Percentiles rank a stretch among this genome's conserved stretches.
These are phyloP conservation scores for Pammene fasciana DNA, from an alignment of 2,888 invertebrate genomes.

Conservation along the genomic window DNA sequence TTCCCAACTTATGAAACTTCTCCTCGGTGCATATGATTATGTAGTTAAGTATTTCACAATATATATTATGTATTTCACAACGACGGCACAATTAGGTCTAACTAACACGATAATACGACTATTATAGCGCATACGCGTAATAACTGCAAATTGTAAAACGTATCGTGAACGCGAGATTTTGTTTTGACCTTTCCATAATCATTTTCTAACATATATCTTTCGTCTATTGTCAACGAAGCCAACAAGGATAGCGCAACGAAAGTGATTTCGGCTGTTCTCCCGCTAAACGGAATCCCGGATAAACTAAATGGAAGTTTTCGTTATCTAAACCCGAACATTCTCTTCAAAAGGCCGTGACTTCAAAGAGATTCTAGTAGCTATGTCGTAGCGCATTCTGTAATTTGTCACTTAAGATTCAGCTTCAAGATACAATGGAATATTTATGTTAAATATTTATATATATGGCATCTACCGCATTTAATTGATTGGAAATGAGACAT, in stretches of 20 bases:
- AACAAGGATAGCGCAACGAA: slow-evolving; percentile 24
- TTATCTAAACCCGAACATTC: slow-evolving; percentile 33
- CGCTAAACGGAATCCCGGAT: slow-evolving; percentile 32
- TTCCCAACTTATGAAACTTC: too few relatives aligned
- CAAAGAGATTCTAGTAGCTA: slow-evolving; percentile 35
- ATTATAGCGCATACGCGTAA: too few relatives aligned
- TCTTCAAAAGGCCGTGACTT: slow-evolving; percentile 14
- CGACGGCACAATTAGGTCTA: too few relatives aligned
- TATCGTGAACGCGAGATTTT: background rate
- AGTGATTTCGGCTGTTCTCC: slow-evolving; percentile 37
- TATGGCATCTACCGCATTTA: background rate
- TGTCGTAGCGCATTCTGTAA: slow-evolving; percentile 19
- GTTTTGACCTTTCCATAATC: background rate
- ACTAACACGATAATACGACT: too few relatives aligned
- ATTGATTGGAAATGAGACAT: too few relatives aligned
- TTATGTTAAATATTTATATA: background rate
- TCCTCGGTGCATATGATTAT: too few relatives aligned
- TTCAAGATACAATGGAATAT: background rate
- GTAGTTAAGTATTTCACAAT: too few relatives aligned
- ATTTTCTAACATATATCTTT: slow-evolving; percentile 24
- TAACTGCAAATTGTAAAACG: background rate
- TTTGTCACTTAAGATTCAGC: slow-evolving; percentile 20
- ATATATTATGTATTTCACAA: too few relatives aligned
- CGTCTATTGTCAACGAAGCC: slow-evolving; percentile 15
- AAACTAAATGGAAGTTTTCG: slow-evolving; percentile 34